phyloP scores from a whole-genome alignment of 2,113 vertebrate species.

The Trachemys scripta region DNA sequence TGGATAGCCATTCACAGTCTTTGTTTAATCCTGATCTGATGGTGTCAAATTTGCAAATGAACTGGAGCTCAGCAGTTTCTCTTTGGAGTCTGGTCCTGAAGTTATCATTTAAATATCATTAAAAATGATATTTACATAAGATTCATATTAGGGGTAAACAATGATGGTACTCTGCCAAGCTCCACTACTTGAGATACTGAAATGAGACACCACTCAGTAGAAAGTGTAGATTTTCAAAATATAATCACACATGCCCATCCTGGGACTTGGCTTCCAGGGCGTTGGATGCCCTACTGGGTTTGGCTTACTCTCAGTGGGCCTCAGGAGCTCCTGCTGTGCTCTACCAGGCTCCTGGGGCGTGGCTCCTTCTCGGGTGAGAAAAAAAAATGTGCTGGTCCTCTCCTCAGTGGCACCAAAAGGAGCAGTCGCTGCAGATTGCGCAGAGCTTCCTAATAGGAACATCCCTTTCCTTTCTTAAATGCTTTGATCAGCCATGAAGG shows the following conservation, averaged over 20 bases:
- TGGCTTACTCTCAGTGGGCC: not conserved
- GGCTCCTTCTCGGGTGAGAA: not conserved
- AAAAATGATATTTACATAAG: no score
- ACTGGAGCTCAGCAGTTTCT: no score
- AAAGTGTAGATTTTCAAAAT: not conserved
- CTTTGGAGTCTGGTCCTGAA: no score
- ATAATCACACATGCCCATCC: not conserved
- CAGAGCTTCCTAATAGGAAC: not conserved
- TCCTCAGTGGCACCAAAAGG: not conserved
- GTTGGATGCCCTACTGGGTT: not conserved
- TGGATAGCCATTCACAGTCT: no score
- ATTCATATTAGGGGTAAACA: no score
- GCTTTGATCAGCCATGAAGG: not conserved
- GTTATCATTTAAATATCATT: no score
- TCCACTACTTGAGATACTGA: no score
- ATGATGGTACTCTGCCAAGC: no score
- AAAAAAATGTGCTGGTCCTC: not conserved
- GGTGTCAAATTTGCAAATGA: no score
- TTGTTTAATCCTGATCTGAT: no score
- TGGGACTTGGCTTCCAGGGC: not conserved
- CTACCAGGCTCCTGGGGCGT: fast-evolving
- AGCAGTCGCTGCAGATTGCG: not conserved
- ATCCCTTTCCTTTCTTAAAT: not conserved
- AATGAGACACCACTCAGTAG: not conserved
- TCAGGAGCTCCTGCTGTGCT: not conserved